These are phyloP conservation scores for Crioceris asparagi DNA, from an alignment of 2,888 invertebrate genomes.

Conservation along the genomic window DNA sequence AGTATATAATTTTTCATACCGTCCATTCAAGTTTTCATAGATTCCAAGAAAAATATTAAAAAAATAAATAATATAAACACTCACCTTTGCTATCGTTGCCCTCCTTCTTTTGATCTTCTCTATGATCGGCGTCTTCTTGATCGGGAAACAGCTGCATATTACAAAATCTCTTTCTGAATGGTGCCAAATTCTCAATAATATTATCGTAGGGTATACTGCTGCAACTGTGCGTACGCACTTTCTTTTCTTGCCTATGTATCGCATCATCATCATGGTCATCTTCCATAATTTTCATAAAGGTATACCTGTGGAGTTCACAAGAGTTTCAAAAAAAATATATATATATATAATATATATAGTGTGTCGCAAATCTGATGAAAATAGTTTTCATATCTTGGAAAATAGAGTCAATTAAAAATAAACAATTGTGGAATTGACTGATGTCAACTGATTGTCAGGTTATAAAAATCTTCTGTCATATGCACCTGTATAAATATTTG, in stretches of 20 bases:
- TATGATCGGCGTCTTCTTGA: constrained; percentile 24
- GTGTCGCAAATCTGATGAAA: too few species aligned
- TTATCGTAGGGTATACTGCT: constrained; percentile 37
- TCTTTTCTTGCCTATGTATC: constrained; percentile 26
- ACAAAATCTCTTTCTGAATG: constrained; percentile 37
- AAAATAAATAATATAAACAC: constrained; percentile 5
- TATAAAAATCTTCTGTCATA: too few species aligned
- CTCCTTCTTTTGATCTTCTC: constrained; percentile 15
- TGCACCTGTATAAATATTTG: too few species aligned
- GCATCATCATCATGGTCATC: constrained; percentile 24
- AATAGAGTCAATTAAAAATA: too few species aligned
- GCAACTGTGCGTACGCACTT: constrained; percentile 36
- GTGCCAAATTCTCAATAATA: constrained; percentile 37
- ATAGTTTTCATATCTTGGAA: too few species aligned
- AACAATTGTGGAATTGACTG: too few species aligned
- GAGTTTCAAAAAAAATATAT: too few species aligned
- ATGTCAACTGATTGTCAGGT: too few species aligned
- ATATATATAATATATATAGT: too few species aligned
- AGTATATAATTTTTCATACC: too few species aligned
- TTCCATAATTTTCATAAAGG: constrained; percentile 32
- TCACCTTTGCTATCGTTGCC: constrained; percentile 16
- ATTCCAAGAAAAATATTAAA: too few species aligned
- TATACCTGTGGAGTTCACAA: constrained; percentile 25
- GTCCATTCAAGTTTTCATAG: too few species aligned
- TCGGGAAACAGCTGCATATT: constrained; percentile 33